Base-by-base conservation (phyloP, 2,888 invertebrate genomes). In the Cremastinae sp. region DNA sequence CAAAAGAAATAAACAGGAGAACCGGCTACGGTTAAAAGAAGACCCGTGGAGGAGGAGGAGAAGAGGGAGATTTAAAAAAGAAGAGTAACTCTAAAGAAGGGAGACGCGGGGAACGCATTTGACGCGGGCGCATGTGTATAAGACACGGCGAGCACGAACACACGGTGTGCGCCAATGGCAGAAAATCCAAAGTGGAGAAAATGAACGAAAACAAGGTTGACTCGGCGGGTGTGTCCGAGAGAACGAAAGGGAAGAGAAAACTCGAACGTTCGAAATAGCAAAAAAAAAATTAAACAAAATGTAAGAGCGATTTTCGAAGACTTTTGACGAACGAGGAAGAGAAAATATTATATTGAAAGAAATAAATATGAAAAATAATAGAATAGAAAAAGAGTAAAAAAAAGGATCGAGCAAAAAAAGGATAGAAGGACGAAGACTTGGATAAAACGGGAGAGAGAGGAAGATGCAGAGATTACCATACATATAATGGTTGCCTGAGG, bases 401-500 rank as follows among this genome's bases (percentile, higher is more conserved):
- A 28, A 18, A 58, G 43, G 18, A 59, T 56, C 68, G 43, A 39
- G 37, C 41, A 45, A 47, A 39, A 39, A 1, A 22, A 20, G 65
- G 43, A 58, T 53, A 62, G 64, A 70, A 56, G 78, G 61, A 74
- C 61, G 66, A 74, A 79, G 61, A 56, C 56, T 35, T 20, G 55
- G 53, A 72, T 58, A 58, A 73, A 59, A 80, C 65, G 78, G n/a
- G n/a, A 77, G 80, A 79, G 75, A 79, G 82, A 84, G 78, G 80
- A 82, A 86, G 87, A 87, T 83, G 83, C 84, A 82, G 79, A 87
- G 87, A 89, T 89, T 89, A 89, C 88, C 88, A 89, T 89, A 89
- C 88, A 89, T 89, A 89, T 89, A 89, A 89, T 89, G 86, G 89
- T 88, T 85, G 88, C 89, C 87, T 78, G 85, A 87, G 88, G 89